Conservation (phyloP, 1,140 invertebrate genomes). For the Caenorhabditis tropicalis region DNA sequence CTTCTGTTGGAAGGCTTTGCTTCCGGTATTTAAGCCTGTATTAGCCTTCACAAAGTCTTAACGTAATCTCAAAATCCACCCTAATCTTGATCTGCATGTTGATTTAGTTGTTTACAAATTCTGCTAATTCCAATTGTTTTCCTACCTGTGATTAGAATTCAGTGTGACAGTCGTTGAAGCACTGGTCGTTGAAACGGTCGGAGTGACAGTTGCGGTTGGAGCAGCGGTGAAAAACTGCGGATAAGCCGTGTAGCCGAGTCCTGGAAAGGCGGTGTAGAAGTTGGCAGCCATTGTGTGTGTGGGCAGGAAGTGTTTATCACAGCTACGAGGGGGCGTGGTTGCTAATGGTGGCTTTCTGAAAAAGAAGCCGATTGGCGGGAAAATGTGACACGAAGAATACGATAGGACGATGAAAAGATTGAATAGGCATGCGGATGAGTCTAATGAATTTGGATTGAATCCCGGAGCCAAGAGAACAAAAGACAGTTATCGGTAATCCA, state of each 20-base stretch:
- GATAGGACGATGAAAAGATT: not conserved
- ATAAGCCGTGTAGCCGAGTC: not conserved
- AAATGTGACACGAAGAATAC: not conserved
- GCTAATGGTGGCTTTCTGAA: not conserved
- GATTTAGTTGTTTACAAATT: not conserved
- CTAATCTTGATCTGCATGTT: constrained; percentile 24
- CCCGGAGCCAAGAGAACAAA: not conserved
- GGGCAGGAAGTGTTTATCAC: not conserved
- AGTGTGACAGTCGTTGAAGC: not conserved
- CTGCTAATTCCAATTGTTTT: not conserved
- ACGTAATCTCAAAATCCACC: constrained; percentile 16
- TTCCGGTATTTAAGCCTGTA: too few species aligned
- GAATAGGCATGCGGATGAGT: not conserved
- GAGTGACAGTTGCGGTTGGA: not conserved
- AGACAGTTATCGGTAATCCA: not conserved
- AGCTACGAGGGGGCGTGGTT: not conserved
- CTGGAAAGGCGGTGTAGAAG: constrained; percentile 30
- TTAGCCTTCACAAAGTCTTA: not conserved
- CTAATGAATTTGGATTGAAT: not conserved
- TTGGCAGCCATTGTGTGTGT: constrained; percentile 22
- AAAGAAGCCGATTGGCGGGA: not conserved
- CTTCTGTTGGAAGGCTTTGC: too few species aligned
- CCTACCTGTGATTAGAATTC: not conserved
- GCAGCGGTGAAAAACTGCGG: not conserved
- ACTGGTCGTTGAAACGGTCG: not conserved